Conservation (phyloP, 2,113 vertebrate species). For the Hoplias malabaricus region DNA sequence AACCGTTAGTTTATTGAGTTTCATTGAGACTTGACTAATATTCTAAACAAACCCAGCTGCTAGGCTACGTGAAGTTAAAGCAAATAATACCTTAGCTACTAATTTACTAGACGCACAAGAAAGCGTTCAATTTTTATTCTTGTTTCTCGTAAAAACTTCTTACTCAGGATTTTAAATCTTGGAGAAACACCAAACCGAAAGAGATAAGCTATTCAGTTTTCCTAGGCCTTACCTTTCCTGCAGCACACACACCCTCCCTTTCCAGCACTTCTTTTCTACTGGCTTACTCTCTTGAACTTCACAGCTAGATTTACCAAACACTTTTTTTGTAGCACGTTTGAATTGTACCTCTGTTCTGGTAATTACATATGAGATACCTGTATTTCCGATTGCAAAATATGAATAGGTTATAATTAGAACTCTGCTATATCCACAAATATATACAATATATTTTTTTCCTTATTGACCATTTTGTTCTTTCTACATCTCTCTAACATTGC, state of each 20-base stretch:
- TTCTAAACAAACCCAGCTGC: conserved; percentile 8
- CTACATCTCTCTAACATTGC: no score
- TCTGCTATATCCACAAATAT: neutral
- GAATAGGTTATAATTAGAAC: neutral
- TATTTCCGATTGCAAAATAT: neutral
- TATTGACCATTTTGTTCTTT: no score
- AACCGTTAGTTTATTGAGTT: no score
- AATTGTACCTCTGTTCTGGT: neutral
- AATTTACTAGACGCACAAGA: neutral
- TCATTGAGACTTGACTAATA: neutral
- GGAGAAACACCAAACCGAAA: neutral
- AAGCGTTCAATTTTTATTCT: neutral
- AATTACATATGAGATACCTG: neutral
- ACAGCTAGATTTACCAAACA: neutral
- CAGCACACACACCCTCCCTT: conserved; percentile 4
- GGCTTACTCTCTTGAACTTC: neutral
- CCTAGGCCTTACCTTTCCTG: conserved; percentile 1
- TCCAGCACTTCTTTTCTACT: conserved; percentile 6
- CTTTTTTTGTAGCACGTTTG: neutral
- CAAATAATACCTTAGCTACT: neutral
- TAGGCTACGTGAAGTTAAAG: neutral
- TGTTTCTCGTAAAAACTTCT: neutral
- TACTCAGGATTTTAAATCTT: neutral
- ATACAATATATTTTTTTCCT: no score
- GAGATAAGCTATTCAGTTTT: neutral